phyloP scores from a whole-genome alignment of 2,888 invertebrate species.

The Punctoribates punctum region DNA sequence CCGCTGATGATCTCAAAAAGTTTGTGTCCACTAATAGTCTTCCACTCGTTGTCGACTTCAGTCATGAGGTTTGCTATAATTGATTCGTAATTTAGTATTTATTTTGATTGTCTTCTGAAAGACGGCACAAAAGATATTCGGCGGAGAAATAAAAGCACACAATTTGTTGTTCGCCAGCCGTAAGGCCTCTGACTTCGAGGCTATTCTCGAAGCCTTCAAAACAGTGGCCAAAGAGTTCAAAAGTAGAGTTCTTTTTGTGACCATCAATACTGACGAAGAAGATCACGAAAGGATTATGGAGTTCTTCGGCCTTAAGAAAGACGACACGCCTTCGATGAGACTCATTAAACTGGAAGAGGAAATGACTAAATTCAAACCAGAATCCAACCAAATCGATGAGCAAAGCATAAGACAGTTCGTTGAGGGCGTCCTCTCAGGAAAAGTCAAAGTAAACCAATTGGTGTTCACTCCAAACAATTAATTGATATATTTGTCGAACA shows the following conservation, averaged over 20 bases:
- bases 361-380: constrained; percentile 92
- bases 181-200: constrained; percentile 72
- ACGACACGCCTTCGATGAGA: constrained; percentile 83
- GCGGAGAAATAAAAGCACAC: constrained; percentile 95
- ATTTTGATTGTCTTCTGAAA: constrained; percentile 48
- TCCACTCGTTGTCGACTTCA: constrained; percentile 91
- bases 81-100: neutral
- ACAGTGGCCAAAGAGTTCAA: constrained; percentile 83
- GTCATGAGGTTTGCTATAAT: constrained; percentile 65
- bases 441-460: constrained; percentile 65
- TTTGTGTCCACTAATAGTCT: constrained; percentile 80
- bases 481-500: constrained; percentile 49
- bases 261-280: constrained; percentile 88
- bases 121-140: constrained; percentile 96
- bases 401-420: constrained; percentile 75
- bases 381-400: constrained; percentile 63
- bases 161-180: constrained; percentile 91
- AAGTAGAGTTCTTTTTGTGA: constrained; percentile 88
- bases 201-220: constrained; percentile 72
- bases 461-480: neutral
- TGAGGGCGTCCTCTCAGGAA: constrained; percentile 81
- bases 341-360: constrained; percentile 93
- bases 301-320: constrained; percentile 97
- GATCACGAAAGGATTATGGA: constrained; percentile 96
- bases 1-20: constrained; percentile 67